Conservation (phyloP, 2,888 invertebrate genomes). For the Oscheius sp. region DNA sequence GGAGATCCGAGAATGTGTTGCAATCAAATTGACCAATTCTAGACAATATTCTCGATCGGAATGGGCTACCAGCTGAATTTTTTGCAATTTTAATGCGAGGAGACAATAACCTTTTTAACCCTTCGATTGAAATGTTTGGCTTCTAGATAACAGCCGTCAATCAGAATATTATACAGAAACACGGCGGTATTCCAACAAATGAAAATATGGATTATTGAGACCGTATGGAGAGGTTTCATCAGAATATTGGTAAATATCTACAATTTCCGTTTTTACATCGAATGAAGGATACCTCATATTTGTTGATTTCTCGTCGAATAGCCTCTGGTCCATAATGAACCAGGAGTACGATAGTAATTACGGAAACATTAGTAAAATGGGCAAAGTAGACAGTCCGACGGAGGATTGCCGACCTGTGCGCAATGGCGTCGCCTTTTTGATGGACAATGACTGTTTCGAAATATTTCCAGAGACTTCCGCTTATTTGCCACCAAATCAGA, state of each 20-base stretch:
- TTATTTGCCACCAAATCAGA: constrained; percentile 37
- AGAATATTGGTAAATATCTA: constrained; percentile 22
- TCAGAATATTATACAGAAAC: constrained; percentile 32
- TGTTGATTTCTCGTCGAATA: constrained; percentile 17
- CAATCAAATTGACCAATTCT: constrained; percentile 11
- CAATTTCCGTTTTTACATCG: no score
- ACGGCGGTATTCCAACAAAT: constrained; percentile 33
- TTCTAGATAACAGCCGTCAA: constrained; percentile 31
- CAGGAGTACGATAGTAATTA: constrained; percentile 7
- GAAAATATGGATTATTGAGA: constrained; percentile 22
- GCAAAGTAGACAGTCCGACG: constrained; percentile 26
- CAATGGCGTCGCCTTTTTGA: constrained; percentile 32
- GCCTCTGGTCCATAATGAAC: constrained; percentile 26
- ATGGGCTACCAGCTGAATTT: neutral
- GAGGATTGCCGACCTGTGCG: neutral
- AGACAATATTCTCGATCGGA: constrained; percentile 7
- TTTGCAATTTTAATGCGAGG: no score
- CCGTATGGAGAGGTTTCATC: constrained; percentile 23
- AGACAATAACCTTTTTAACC: constrained; percentile 18
- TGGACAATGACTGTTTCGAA: constrained; percentile 23
- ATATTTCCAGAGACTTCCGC: constrained; percentile 32
- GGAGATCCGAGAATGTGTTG: constrained; percentile 14
- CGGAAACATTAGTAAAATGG: constrained; percentile 10
- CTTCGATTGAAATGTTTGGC: constrained; percentile 29
- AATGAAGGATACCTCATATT: constrained; percentile 26